Evolutionary conservation across 2,888 invertebrate genomes (phyloP).

Genomic region (Colletes collaris): DNA sequence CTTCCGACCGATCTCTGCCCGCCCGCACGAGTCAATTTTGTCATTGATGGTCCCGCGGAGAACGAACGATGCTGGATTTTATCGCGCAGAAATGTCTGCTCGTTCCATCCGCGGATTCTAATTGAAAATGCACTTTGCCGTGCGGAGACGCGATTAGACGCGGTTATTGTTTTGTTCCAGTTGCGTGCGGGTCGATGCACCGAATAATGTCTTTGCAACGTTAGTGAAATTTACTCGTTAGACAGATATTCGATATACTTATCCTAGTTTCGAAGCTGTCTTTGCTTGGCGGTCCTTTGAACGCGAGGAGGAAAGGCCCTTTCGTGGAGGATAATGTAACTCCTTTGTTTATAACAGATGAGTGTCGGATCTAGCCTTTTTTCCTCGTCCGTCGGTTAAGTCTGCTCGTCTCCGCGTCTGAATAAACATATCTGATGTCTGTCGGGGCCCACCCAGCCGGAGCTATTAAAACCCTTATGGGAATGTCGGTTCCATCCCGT

Average conservation of each 20-base stretch:
- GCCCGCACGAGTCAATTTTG: conserved; percentile 52
- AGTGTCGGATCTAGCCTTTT: conserved; percentile 77
- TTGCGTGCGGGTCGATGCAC: no score
- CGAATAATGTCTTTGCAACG: no score
- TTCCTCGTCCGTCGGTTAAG: conserved; percentile 71
- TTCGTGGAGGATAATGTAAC: conserved; percentile 75
- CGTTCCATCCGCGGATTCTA: neutral
- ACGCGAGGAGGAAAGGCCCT: conserved; percentile 50
- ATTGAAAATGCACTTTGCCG: neutral
- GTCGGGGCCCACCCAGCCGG: conserved; percentile 79
- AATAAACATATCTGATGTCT: conserved; percentile 81
- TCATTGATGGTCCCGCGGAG: conserved; percentile 44
- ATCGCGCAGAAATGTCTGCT: conserved; percentile 1
- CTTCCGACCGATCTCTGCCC: conserved; percentile 48
- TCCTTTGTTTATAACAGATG: conserved; percentile 79
- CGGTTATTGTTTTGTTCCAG: no score
- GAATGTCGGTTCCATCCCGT: conserved; percentile 64
- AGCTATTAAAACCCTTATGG: conserved; percentile 80
- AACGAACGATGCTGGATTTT: conserved; percentile 18
- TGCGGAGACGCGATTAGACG: no score
- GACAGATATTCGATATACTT: no score
- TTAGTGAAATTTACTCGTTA: no score
- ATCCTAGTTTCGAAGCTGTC: no score
- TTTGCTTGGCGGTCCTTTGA: conserved; percentile 25
- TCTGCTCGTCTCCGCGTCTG: conserved; percentile 77